Evolutionary conservation across 2,113 vertebrate genomes (phyloP), one percentile per base, ranked within the genome.

Genomic region (Anas platyrhynchos): DNA sequence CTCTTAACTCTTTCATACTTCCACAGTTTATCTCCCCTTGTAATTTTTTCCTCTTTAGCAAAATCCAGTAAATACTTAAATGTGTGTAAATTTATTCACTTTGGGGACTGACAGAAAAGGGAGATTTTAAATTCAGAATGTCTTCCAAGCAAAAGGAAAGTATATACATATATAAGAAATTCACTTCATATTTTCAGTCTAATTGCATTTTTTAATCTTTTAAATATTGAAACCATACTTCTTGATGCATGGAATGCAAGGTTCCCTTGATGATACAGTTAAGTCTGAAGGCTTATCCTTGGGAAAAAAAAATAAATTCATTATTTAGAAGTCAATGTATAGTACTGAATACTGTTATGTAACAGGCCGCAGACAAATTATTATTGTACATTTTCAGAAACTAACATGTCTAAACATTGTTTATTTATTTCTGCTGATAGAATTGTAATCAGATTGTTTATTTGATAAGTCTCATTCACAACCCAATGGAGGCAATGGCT

Each of bases 191-290:
- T 62, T 93, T 86, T 58, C 66, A 84, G 31, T n/a, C 73, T 82
- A 68, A 69, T 41, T 92, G 34, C 84, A 88, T 96, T 88, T 93
- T 88, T 27, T 82, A 56, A 86, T 90, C 66, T 91, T 76, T 96
- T 84, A 83, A 82, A 72, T 94, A 78, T 72, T 88, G 48, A 82
- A 92, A 29, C 21, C 54, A 16, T 82, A 65, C 32, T 69, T 89
- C 18, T 71, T 84, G 52, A 75, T 86, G 75, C 65, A 94, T 91
- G 58, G 34, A 86, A 88, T 84, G 81, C 56, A 77, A 44, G 18
- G 20, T 73, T 89, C 87, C 87, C 89, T 83, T 86, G 85, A 88
- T 58, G 67, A 59, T 72, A 50, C 5, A 46, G 41, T 55, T 75
- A 48, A 91, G 44, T 59, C 32, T 46, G 46, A 72, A 86, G 52